These are phyloP conservation scores for Meganola albula DNA, from an alignment of 2,888 invertebrate genomes.

Conservation along the genomic window DNA sequence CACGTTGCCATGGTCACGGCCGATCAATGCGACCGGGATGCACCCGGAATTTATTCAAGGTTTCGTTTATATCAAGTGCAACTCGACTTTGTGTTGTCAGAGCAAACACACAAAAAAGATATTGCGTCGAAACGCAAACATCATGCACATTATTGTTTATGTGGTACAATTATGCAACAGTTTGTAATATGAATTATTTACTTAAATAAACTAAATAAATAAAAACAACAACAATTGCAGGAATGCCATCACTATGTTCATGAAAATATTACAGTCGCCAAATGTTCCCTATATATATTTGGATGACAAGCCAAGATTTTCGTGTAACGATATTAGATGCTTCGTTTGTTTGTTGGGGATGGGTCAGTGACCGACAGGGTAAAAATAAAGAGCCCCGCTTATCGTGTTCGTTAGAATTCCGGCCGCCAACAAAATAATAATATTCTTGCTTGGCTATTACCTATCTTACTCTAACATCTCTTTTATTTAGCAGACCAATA, in stretches of 20 bases:
- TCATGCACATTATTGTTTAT: too few species aligned
- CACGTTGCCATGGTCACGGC: constrained; percentile 70
- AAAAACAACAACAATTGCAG: too few species aligned
- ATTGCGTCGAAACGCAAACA: too few species aligned
- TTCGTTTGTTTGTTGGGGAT: constrained; percentile 27
- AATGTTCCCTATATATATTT: constrained; percentile 10
- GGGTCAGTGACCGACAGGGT: constrained; percentile 45
- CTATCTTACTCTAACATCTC: too few species aligned
- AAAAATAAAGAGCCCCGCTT: constrained; percentile 49
- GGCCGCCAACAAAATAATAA: constrained; percentile 14
- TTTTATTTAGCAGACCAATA: too few species aligned
- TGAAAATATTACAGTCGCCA: constrained; percentile 3
- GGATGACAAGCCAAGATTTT: constrained; percentile 18
- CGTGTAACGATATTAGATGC: constrained; percentile 24
- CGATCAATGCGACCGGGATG: constrained; percentile 60
- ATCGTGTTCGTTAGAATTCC: constrained; percentile 18
- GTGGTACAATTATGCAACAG: too few species aligned
- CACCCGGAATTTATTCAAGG: constrained; percentile 52
- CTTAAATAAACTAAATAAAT: too few species aligned
- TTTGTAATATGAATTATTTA: too few species aligned
- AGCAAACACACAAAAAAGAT: too few species aligned
- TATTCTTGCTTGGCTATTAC: too few species aligned
- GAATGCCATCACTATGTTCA: not conserved
- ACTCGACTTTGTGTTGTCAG: constrained; percentile 7
- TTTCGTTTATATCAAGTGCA: constrained; percentile 21